These are phyloP conservation scores for Pseudomyrmex concolor DNA, from an alignment of 1,140 invertebrate genomes.

Conservation along the genomic window DNA sequence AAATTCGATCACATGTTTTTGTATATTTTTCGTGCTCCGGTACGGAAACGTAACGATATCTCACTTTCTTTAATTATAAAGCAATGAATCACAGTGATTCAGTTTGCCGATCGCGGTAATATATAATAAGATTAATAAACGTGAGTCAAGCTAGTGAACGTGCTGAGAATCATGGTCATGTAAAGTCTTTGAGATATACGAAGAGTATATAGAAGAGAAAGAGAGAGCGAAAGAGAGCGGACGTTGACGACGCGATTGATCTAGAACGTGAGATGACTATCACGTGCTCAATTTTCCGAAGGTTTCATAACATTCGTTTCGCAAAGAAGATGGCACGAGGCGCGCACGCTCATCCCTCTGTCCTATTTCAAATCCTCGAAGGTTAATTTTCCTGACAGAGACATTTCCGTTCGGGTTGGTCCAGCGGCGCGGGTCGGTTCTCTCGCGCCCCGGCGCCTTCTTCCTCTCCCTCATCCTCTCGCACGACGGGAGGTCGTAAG, in stretches of 20 bases:
- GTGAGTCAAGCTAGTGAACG: not conserved
- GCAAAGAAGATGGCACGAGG: not conserved
- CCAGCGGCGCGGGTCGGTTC: not conserved
- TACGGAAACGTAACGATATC: not conserved
- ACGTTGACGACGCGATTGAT: constrained; percentile 32
- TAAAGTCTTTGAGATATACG: constrained; percentile 6
- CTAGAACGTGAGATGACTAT: constrained; percentile 58
- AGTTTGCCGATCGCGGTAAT: not conserved
- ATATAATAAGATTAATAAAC: not conserved
- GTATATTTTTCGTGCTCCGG: not conserved
- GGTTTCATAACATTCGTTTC: constrained; percentile 66
- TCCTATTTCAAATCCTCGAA: constrained; percentile 67
- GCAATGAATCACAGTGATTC: not conserved
- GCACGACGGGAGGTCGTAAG: constrained; percentile 34
- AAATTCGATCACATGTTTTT: not conserved
- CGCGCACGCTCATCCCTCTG: constrained; percentile 35
- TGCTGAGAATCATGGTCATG: constrained; percentile 24
- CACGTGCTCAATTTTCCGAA: constrained; percentile 68
- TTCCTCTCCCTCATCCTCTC: not conserved
- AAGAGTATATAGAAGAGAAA: not conserved
- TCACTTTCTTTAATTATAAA: not conserved
- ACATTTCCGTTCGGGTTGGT: constrained; percentile 65
- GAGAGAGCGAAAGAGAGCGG: constrained; percentile 1
- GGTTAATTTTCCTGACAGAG: constrained; percentile 75
- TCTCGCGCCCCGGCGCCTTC: not conserved